Conservation (phyloP, 2,797 vertebrate species). For the Rallus crepitans region DNA sequence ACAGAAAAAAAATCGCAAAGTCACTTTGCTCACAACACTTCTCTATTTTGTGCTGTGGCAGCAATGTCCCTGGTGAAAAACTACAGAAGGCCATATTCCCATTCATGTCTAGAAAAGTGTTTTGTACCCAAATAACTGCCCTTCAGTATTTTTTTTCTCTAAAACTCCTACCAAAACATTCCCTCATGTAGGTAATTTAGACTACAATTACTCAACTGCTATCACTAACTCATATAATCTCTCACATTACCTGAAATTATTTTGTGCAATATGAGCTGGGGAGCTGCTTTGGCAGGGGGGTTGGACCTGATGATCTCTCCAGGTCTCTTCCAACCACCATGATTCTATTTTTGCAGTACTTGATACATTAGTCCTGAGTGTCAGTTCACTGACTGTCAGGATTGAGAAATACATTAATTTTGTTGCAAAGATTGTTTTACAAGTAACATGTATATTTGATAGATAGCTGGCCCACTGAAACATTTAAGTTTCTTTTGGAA, state of each 20-base stretch:
- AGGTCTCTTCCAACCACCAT: too few relatives aligned
- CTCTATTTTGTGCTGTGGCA: not conserved
- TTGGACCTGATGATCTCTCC: too few relatives aligned
- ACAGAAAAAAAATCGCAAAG: not conserved
- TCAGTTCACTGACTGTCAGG: not conserved
- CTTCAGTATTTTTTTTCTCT: not conserved
- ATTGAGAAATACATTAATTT: not conserved
- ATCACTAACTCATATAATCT: not conserved
- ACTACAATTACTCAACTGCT: not conserved
- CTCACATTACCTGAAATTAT: not conserved
- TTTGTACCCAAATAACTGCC: not conserved
- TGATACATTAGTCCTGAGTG: not conserved
- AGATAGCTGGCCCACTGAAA: not conserved
- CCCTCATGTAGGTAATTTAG: not conserved
- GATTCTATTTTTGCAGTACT: not conserved
- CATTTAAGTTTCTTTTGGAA: not conserved
- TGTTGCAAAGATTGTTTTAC: not conserved
- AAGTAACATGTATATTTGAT: not conserved
- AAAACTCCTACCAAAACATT: not conserved
- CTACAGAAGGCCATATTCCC: not conserved
- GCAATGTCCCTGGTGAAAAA: not conserved
- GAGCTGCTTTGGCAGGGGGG: too few relatives aligned
- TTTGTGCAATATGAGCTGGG: not conserved
- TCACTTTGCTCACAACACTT: not conserved
- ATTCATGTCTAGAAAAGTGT: not conserved